These are phyloP conservation scores for Pandion haliaetus DNA, from an alignment of 2,113 vertebrate genomes.

Conservation along the genomic window DNA sequence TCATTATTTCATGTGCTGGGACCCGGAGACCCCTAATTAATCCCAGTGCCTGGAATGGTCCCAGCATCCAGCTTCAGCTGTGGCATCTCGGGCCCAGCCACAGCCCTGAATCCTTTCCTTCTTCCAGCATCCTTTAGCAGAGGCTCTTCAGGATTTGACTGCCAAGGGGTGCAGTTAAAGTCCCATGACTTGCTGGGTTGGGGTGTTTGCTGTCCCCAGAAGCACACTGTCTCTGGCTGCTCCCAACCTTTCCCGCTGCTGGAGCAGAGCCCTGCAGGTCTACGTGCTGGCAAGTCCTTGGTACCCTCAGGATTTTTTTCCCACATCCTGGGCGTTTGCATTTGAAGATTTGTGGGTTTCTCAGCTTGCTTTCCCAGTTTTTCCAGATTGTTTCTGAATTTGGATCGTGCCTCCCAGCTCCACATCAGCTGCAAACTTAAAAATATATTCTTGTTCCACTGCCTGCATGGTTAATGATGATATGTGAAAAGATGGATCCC, in stretches of 20 bases:
- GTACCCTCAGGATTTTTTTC: neutral
- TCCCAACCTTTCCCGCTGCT: neutral
- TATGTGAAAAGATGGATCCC: neutral
- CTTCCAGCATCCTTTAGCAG: neutral
- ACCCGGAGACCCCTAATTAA: neutral
- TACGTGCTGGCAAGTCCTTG: neutral
- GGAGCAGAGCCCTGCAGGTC: accelerated
- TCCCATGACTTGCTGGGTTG: neutral
- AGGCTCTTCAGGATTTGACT: neutral
- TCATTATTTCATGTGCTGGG: neutral
- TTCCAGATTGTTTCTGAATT: neutral
- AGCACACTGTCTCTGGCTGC: neutral
- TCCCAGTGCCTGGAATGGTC: neutral
- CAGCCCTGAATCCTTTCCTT: neutral
- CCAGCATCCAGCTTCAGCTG: neutral
- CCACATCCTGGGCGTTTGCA: neutral
- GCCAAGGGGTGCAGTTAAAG: accelerated
- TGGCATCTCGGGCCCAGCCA: neutral
- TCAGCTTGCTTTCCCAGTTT: neutral
- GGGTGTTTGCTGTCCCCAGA: neutral
- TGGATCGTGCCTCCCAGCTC: neutral
- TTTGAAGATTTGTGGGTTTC: neutral
- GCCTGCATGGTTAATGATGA: neutral
- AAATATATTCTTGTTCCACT: neutral
- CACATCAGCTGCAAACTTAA: neutral